phyloP scores from a whole-genome alignment of 2,113 vertebrate genomes.

The Nesoenas mayeri region DNA sequence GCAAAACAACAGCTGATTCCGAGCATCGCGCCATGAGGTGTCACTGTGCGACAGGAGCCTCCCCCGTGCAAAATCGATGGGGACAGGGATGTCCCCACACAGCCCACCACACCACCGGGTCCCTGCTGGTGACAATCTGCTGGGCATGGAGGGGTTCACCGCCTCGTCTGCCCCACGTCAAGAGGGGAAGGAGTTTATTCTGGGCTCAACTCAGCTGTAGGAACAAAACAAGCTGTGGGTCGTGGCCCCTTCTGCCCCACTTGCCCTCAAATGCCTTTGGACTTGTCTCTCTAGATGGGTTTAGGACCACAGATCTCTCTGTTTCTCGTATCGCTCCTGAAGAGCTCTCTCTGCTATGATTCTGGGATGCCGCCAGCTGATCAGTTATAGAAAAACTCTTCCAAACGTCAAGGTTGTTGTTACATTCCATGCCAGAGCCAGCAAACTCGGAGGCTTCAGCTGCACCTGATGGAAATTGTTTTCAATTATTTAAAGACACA shows the following conservation, averaged over 20 bases:
- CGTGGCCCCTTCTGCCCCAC: not conserved
- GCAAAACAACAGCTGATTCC: not conserved
- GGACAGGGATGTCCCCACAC: accelerated
- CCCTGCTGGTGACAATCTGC: not conserved
- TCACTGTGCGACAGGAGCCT: not conserved
- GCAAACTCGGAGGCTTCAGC: not conserved
- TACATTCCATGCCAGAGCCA: not conserved
- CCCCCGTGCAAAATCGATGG: not conserved
- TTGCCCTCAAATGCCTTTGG: not conserved
- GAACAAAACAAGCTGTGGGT: not conserved
- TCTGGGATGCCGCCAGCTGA: not conserved
- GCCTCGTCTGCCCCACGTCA: not conserved
- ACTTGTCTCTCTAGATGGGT: not conserved
- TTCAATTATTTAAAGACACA: not conserved
- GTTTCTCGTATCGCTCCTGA: not conserved
- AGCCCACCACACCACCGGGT: accelerated
- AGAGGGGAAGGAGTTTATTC: not conserved
- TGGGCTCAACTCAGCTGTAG: not conserved
- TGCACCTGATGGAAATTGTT: no score
- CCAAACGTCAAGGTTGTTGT: not conserved
- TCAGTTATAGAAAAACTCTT: not conserved
- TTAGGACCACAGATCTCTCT: not conserved
- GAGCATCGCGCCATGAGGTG: accelerated
- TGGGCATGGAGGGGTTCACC: accelerated
- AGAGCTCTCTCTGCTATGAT: not conserved